Evolutionary conservation across 2,797 vertebrate genomes (phyloP), one percentile per base, ranked within the genome.

Genomic region (Chaunax sp.): DNA sequence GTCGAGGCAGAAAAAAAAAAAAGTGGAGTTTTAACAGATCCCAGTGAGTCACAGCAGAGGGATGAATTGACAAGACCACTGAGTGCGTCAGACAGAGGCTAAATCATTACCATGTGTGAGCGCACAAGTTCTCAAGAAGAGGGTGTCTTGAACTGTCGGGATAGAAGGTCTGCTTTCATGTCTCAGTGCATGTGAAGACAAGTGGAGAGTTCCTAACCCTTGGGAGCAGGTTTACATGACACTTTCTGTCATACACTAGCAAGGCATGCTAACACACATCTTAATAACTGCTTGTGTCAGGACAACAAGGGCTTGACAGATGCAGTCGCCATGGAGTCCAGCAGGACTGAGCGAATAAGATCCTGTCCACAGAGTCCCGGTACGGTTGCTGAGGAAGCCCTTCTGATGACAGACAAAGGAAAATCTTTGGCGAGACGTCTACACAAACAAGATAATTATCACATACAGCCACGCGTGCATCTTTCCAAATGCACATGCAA

Each of bases 361-460:
- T 69, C 49, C 49, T 66, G 71, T 82, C 71, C 62, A 62, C 72
- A 80, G 63, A 78, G 77, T 75, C 77, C 66, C 26, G 1, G 64
- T 61, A 67, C 71, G 74, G 69, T 71, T 18, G 7, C 56, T 64
- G 75, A 85, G 86, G 85, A 88, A 81, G 77, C 75, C 77, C 73
- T 55, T 25, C 71, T 79, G 78, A 77, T 79, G 80, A 87, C 74
- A 85, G 81, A 90, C 86, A 81, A 83, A 87, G 70, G 77, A 75
- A 87, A 86, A 85, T 78, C 77, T 85, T 73, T 75, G 85, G 67
- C 46, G 46, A 71, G 77, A 90, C 83, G 79, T 85, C 80, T 65
- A 88, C 78, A 88, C 83, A 87, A 89, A 90, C 90, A 86, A 88
- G 87, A 89, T 91, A 85, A 88, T 87, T 83, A 92, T 92, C 89